phyloP scores from a whole-genome alignment of 1,140 invertebrate species.

The Bombus vancouverensis region DNA sequence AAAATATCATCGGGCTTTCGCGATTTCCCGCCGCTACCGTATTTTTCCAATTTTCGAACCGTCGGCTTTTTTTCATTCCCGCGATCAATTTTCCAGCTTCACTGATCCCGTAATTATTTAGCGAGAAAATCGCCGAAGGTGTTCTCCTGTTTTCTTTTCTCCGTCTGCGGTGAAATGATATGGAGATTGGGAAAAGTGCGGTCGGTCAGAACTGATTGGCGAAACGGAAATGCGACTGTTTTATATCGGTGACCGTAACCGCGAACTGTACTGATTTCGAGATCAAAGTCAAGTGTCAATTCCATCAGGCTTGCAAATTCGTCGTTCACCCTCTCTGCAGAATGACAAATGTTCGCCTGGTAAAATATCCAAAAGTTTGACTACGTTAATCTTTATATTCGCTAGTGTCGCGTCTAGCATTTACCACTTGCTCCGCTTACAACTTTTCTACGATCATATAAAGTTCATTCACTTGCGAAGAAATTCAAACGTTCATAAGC shows the following conservation, averaged over 20 bases:
- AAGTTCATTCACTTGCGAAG: background rate
- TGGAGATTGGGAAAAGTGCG: constrained; percentile 70
- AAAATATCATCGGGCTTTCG: constrained; percentile 37
- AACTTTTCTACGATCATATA: background rate
- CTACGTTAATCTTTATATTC: background rate
- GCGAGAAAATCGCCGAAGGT: background rate
- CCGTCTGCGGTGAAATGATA: constrained; percentile 45
- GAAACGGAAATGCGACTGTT: constrained; percentile 70
- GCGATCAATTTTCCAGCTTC: background rate
- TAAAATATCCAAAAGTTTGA: background rate
- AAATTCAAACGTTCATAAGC: background rate
- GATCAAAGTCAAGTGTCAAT: constrained; percentile 10
- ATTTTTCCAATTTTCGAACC: constrained; percentile 24
- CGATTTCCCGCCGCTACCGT: constrained; percentile 21
- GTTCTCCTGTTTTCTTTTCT: background rate
- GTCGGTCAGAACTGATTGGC: constrained; percentile 72
- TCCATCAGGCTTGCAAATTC: background rate
- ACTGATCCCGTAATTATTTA: background rate
- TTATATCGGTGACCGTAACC: constrained; percentile 44
- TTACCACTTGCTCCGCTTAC: background rate
- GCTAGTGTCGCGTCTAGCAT: background rate
- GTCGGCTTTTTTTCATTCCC: background rate
- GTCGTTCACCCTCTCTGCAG: background rate
- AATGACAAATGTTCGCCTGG: background rate
- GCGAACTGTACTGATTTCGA: constrained; percentile 31